Base-by-base conservation (phyloP, 2,888 invertebrate genomes). In the Sinotaia quadrata region DNA sequence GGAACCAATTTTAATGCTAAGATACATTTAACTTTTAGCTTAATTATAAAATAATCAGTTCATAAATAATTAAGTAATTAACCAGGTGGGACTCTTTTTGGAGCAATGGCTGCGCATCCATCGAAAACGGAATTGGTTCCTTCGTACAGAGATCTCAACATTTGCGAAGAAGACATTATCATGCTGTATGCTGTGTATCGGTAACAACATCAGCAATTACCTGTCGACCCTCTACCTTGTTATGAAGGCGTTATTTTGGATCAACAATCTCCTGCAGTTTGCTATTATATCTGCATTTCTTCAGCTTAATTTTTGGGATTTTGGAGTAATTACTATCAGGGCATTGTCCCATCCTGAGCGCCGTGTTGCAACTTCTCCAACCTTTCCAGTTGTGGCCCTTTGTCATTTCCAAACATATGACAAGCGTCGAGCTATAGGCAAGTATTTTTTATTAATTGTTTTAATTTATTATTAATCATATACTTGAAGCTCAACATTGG, bases 221-320 rank as follows among this genome's bases (percentile, higher is more conserved):
- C 58, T 73, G 51, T 73, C 73, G 58, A 63, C 73, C n/a, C 65
- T 73, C 44, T 73, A 73, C 58, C 58, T 73, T 44, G 47, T 70
- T 5, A 54, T 68, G 37, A 73, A 73, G 54, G 21, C 49, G 5
- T 8, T 66, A 18, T 73, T 68, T 49, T 67, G 70, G 12, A 4
- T 71, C 49, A 73, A 73, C 49, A 66, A 58, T 24, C 0, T 73
- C 24, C 2, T 68, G 21, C 73, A 73, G 68, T 73, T 73, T 52
- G 15, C 54, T 54, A 57, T 73, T 18, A 58, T 73, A n/a, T 66
- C 73, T 21, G 33, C 66, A 34, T 73, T 73, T 36, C 66, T 73
- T 31, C 66, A 71, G 10, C 44, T 71, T 29, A 67, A 71, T 31
- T 73, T 52, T 56, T 73, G 71, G 71, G 12, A 34, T 10, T 73